These are phyloP conservation scores for Anabacerthia variegaticeps DNA, from an alignment of 2,797 vertebrate species.

Conservation along the genomic window DNA sequence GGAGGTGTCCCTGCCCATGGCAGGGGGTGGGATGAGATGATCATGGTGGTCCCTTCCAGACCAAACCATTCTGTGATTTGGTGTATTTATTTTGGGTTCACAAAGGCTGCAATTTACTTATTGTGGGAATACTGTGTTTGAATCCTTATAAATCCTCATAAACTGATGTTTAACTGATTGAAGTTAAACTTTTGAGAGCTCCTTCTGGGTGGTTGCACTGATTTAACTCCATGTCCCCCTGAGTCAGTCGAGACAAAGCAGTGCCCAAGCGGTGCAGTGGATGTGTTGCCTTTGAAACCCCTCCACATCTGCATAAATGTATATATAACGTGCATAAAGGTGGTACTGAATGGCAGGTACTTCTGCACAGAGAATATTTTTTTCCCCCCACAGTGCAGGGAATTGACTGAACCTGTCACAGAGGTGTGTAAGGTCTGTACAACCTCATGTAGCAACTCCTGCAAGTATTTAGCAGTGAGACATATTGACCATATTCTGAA, in stretches of 20 bases:
- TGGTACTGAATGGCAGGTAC: not conserved
- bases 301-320: not conserved
- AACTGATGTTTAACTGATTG: not conserved
- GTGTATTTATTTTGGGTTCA: not conserved
- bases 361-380: not conserved
- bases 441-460: not conserved
- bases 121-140: not conserved
- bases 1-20: not conserved
- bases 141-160: not conserved
- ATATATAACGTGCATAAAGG: not conserved
- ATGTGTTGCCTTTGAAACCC: not conserved
- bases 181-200: not conserved
- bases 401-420: conserved; percentile 14
- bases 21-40: not conserved
- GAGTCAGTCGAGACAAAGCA: not conserved
- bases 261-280: not conserved
- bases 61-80: not conserved
- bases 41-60: not conserved
- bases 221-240: not conserved
- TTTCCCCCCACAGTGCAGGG: not conserved
- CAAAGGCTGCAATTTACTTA: not conserved
- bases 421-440: not conserved
- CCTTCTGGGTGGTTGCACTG: not conserved
- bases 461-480: conserved; percentile 26
- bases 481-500: not conserved